phyloP scores from a whole-genome alignment of 2,888 invertebrate species.

The Tanytarsus gracilentus region DNA sequence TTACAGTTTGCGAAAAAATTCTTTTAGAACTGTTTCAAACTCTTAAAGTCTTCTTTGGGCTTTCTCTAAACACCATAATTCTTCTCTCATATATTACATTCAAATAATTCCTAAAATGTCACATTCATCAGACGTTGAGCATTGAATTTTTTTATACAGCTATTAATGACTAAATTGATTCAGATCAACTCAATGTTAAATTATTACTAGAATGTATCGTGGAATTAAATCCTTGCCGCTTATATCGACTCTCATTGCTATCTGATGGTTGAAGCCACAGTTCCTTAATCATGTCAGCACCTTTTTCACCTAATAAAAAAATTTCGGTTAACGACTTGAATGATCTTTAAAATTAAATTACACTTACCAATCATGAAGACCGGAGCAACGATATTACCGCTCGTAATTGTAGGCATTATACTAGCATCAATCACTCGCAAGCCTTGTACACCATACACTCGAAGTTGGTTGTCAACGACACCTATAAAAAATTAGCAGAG shows the following conservation, averaged over 20 bases:
- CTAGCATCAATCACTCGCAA: conserved; percentile 79
- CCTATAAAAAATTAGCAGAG: too few species aligned
- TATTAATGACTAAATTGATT: too few species aligned
- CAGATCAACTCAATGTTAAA: conserved; percentile 30
- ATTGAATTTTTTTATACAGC: too few species aligned
- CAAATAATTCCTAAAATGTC: background rate
- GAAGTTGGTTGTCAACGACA: conserved; percentile 68
- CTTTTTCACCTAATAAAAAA: conserved; percentile 52
- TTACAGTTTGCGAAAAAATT: too few species aligned
- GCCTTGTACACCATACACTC: conserved; percentile 68
- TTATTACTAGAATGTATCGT: conserved; percentile 31
- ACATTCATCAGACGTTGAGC: background rate
- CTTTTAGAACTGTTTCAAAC: too few species aligned
- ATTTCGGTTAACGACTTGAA: background rate
- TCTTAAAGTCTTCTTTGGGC: too few species aligned
- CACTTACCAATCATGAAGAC: conserved; percentile 66
- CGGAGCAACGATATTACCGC: conserved; percentile 81
- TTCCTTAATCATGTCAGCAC: conserved; percentile 69
- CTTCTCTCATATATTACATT: too few species aligned
- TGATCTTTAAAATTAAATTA: background rate
- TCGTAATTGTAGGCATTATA: conserved; percentile 79
- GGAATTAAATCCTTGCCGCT: background rate
- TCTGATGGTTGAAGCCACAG: conserved; percentile 48
- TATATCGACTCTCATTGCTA: conserved; percentile 21
- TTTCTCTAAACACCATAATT: too few species aligned